Conservation (phyloP, 2,797 vertebrate genomes). For the Enteromius treurensis region DNA sequence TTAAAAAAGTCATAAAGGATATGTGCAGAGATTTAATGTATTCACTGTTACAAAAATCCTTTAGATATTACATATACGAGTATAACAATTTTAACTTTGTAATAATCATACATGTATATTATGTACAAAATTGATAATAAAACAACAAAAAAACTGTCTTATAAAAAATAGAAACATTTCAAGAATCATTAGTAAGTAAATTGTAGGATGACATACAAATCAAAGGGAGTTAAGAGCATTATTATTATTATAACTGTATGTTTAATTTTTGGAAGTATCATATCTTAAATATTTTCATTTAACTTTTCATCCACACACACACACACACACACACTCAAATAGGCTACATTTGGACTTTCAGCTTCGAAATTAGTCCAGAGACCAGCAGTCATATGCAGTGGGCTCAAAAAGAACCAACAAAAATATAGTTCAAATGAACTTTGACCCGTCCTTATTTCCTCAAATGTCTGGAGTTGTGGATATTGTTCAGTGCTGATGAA, state of each 20-base stretch:
- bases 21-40: conserved; percentile 27
- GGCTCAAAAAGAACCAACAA: conserved; percentile 59
- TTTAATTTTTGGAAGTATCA: conserved; percentile 7
- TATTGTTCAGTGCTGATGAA: conserved; percentile 61
- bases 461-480: conserved; percentile 63
- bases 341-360: conserved; percentile 49
- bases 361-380: conserved; percentile 64
- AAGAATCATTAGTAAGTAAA: neutral
- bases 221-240: conserved; percentile 3
- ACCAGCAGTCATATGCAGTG: conserved; percentile 62
- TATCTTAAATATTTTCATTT: conserved; percentile 15
- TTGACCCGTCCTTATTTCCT: conserved; percentile 56
- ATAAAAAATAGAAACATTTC: neutral
- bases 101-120: neutral
- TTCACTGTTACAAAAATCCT: conserved; percentile 8
- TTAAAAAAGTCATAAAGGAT: conserved; percentile 28
- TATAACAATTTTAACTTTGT: neutral
- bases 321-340: neutral
- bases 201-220: conserved; percentile 1
- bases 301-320: neutral
- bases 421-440: conserved; percentile 53
- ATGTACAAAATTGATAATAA: neutral
- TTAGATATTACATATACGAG: neutral
- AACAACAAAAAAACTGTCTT: no score
- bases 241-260: neutral